Base-by-base conservation (phyloP, 1,140 invertebrate genomes). In the Orius insidiosus region DNA sequence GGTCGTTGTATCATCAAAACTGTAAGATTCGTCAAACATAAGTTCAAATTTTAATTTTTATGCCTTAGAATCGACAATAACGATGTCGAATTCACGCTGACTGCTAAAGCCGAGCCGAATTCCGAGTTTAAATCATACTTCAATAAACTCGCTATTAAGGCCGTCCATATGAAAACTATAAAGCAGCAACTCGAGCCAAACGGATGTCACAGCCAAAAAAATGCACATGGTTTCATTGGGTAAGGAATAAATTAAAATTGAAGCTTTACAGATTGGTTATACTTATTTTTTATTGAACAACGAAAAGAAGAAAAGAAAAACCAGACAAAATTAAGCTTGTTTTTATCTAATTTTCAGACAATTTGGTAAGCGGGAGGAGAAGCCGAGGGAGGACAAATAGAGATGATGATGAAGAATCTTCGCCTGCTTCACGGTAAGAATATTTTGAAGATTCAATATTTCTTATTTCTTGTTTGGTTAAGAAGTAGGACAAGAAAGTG, bases 161-260 rank as follows among this genome's bases (percentile, higher is more conserved):
- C 37, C 24, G 11, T 19, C n/a, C 39, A 51, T 16, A 51, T 51
- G 49, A 51, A 51, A 18, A 24, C 45, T 36, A 51, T 51, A n/a
- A 51, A 51, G 31, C 41, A 44, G 19, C 7, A 44, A 3, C 34
- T 47, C 14, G 18, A 37, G 38, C 48, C 39, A 11, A 40, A 35
- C 37, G 2, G 44, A 50, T 41, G 44, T 44, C 4, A 18, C 30
- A 6, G 41, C 47, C 8, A 49, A 49, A 42, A 49, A 49, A n/a
- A 49, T 49, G 47, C 47, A 49, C 13, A 37, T 49, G 41, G 47
- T 49, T 15, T 49, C 47, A 30, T 19, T 49, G 24, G 47, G 47
- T 49, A 38, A 18, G 30, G 14, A 36, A 36, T 4, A n/a, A 4
- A 36, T 24, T 4, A 4, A 24, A 4, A 24, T 24, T n/a, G n/a